phyloP scores from a whole-genome alignment of 2,113 vertebrate species.

The Nanorana parkeri region DNA sequence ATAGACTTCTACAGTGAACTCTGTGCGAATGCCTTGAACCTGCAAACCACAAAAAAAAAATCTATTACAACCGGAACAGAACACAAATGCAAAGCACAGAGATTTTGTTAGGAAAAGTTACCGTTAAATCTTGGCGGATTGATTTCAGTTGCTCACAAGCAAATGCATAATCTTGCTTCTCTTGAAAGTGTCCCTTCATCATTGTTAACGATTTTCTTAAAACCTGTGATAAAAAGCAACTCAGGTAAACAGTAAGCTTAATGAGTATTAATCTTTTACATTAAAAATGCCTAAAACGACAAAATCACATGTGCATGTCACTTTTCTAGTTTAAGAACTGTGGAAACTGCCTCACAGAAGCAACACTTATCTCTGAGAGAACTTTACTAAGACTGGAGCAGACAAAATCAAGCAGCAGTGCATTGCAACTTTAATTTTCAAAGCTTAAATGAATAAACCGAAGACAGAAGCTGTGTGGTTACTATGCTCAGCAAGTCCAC shows the following conservation, averaged over 20 bases:
- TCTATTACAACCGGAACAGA: not conserved
- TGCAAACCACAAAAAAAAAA: slow-evolving; percentile 43
- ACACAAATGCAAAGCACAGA: not conserved
- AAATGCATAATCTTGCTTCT: slow-evolving; percentile 86
- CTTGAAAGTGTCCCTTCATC: slow-evolving; percentile 88
- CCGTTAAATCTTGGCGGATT: slow-evolving; percentile 90
- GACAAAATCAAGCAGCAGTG: no score
- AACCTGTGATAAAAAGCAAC: slow-evolving; percentile 71
- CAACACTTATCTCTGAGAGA: no score
- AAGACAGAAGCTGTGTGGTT: no score
- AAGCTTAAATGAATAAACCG: no score
- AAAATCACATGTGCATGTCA: no score
- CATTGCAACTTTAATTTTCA: no score
- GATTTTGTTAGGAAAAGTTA: slow-evolving; percentile 59
- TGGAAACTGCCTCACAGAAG: no score
- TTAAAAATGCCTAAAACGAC: no score
- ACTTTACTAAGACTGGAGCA: no score
- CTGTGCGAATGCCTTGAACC: slow-evolving; percentile 89
- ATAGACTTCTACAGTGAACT: slow-evolving; percentile 92
- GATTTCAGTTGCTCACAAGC: slow-evolving; percentile 95
- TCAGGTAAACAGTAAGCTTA: not conserved
- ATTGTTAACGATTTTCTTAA: slow-evolving; percentile 81
- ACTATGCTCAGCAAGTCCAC: no score
- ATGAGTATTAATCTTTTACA: no score
- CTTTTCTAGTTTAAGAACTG: no score